phyloP scores from a whole-genome alignment of 2,113 vertebrate species.

The Gnathonemus echidnorhynchus region DNA sequence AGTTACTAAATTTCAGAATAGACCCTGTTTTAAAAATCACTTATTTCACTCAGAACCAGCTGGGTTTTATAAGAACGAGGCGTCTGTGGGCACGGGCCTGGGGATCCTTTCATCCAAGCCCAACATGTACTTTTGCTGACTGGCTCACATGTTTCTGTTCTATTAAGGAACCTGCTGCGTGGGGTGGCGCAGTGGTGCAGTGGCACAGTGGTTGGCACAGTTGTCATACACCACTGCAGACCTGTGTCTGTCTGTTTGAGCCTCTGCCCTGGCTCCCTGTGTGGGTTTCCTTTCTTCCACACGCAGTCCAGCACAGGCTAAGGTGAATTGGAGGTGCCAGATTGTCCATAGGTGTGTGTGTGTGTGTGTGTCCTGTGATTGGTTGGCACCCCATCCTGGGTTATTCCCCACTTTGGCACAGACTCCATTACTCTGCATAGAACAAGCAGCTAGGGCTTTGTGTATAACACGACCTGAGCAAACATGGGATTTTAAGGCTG shows the following conservation, averaged over 20 bases:
- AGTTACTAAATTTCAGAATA: not conserved
- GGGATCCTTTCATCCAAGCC: not conserved
- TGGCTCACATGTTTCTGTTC: not conserved
- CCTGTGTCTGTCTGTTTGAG: not conserved
- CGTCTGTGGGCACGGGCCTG: not conserved
- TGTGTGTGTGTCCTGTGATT: not conserved
- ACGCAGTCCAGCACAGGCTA: not conserved
- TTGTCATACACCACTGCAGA: not conserved
- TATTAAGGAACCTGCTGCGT: not conserved
- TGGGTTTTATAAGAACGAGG: not conserved
- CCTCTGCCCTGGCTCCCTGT: not conserved
- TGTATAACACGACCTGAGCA: not conserved
- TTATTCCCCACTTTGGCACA: not conserved
- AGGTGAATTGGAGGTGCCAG: no score
- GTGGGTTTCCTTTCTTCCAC: not conserved
- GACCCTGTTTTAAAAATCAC: no score
- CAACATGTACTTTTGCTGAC: not conserved
- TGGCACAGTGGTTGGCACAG: not conserved
- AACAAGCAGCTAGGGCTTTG: not conserved
- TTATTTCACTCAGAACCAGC: not conserved
- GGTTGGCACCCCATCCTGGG: not conserved
- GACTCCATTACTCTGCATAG: not conserved
- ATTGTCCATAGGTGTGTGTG: not conserved
- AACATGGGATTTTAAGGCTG: not conserved
- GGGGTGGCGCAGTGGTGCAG: not conserved